Evolutionary conservation across 2,113 vertebrate genomes (phyloP).

Genomic region (Engraulis encrasicolus): DNA sequence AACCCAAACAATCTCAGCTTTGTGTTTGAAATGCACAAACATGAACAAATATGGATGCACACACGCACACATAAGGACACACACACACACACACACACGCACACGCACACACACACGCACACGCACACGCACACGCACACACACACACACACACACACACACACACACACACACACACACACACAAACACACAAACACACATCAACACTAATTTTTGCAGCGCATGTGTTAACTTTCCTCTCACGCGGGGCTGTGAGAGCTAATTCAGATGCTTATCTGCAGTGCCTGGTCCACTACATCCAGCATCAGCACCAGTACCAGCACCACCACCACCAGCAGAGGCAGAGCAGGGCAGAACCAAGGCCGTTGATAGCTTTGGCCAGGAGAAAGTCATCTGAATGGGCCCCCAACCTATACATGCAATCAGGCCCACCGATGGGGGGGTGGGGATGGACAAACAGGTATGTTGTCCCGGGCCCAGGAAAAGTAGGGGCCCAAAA

Average conservation of each 20-base stretch:
- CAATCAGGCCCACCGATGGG: too few species aligned
- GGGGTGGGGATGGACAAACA: too few species aligned
- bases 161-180: not conserved
- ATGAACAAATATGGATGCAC: not conserved
- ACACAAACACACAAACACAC: not conserved
- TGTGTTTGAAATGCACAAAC: not conserved
- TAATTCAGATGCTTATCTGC: conserved; percentile 76
- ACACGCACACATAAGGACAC: not conserved
- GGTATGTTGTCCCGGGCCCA: too few species aligned
- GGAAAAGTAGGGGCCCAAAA: too few species aligned
- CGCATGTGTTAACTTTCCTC: conserved; percentile 67
- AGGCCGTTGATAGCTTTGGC: too few species aligned
- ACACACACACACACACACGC: not conserved
- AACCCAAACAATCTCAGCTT: conserved; percentile 1
- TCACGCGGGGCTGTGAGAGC: conserved; percentile 67
- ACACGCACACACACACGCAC: not conserved
- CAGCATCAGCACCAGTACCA: too few species aligned
- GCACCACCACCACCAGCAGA: too few species aligned
- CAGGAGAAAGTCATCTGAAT: too few species aligned
- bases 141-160: not conserved
- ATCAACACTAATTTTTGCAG: conserved; percentile 61
- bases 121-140: not conserved
- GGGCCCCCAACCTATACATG: too few species aligned
- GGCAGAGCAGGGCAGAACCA: too few species aligned
- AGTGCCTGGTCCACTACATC: conserved; percentile 63